A percentile compares a stretch with the other conserved stretches of the same genome.
Conservation (phyloP, 2,888 invertebrate species). For the Lingula anatina region DNA sequence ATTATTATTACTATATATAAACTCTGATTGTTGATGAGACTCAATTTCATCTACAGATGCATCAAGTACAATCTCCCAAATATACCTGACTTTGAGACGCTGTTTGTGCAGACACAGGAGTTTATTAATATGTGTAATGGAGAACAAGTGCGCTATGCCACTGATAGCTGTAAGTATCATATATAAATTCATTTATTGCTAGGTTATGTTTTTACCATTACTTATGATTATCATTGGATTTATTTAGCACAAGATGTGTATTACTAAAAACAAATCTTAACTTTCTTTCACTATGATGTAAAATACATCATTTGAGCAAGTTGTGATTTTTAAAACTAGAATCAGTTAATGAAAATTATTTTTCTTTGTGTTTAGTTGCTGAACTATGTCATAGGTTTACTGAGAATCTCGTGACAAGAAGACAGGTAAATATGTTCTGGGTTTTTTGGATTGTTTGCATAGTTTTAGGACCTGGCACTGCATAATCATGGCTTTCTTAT, state of each 20-base stretch:
- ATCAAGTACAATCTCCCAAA: conserved; percentile 49
- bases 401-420: conserved; percentile 69
- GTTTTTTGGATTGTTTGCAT: too few species aligned
- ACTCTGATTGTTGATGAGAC: background rate
- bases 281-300: background rate
- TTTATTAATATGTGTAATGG: conserved; percentile 83
- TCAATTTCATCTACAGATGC: conserved; percentile 38
- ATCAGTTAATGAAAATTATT: too few species aligned
- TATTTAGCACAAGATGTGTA: background rate
- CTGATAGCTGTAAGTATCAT: conserved; percentile 72
- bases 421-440: conserved; percentile 52
- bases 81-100: conserved; percentile 54
- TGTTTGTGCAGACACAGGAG: conserved; percentile 75
- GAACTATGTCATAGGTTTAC: conserved; percentile 83
- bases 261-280: background rate
- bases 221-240: background rate
- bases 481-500: background rate
- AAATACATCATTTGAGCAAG: too few species aligned
- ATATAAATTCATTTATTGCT: background rate
- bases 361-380: conserved; percentile 63
- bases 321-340: too few species aligned
- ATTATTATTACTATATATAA: background rate
- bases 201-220: background rate
- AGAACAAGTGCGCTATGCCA: conserved; percentile 81
- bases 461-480: background rate